These are phyloP conservation scores for Promerops cafer DNA, from an alignment of 2,113 vertebrate genomes.

Conservation along the genomic window DNA sequence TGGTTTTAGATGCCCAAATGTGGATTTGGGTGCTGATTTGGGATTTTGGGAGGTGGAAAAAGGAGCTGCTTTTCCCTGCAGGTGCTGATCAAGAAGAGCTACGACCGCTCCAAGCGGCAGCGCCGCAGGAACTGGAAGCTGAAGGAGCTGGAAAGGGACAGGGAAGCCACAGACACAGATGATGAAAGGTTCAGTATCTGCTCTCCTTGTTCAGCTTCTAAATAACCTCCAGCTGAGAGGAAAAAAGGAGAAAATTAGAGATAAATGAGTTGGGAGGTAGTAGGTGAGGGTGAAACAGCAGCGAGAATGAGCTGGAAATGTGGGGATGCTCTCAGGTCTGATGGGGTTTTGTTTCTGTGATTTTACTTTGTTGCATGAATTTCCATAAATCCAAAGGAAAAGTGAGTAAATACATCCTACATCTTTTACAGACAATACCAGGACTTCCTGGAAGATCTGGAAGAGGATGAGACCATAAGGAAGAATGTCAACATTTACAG, in stretches of 20 bases:
- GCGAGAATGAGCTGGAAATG: not conserved
- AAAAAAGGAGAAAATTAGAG: not conserved
- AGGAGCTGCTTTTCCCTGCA: not conserved
- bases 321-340: not conserved
- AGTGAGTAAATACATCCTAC: not conserved
- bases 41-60: not conserved
- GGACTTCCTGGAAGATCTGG: constrained; percentile 97
- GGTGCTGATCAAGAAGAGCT: constrained; percentile 96
- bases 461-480: constrained; percentile 93
- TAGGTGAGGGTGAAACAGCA: not conserved
- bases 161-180: constrained; percentile 81
- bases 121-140: constrained; percentile 94
- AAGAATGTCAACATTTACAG: constrained; percentile 96
- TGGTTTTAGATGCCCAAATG: not conserved
- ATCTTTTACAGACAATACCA: constrained; percentile 84
- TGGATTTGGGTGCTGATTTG: not conserved
- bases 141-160: constrained; percentile 84
- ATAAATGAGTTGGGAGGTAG: not conserved
- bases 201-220: not conserved
- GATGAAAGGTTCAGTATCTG: constrained; percentile 82
- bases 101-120: constrained; percentile 83
- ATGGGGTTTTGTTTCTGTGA: not conserved
- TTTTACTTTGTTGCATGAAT: not conserved
- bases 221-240: not conserved
- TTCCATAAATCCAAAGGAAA: not conserved